Evolutionary conservation across 1,140 invertebrate species (phyloP), one percentile per base, ranked within the genome.

Genomic region (Brachystomella parvula): DNA sequence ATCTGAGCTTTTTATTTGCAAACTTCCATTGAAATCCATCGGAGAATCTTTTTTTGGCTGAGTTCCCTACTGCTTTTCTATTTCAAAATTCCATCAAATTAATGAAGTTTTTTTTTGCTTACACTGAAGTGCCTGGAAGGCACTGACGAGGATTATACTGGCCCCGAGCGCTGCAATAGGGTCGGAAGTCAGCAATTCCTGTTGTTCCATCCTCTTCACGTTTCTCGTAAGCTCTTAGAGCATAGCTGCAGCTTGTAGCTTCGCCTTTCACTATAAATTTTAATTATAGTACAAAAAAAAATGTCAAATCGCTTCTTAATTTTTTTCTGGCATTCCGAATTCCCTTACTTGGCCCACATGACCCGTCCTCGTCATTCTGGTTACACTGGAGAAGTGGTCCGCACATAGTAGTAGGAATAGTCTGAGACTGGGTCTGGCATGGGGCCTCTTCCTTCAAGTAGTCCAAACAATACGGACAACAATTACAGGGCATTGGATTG

Each of bases 381-480:
- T 53, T 21, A 31, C 72, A 73, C 28, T 61, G 63, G 15, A 71
- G 61, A 28, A 47, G 39, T 2, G 72, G 72, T 21, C 72, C 72
- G 39, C 72, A 73, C 58, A 73, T 61, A 6, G 67, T 33, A 19
- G 26, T 28, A 15, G 65, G 72, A 15, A 60, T 15, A 26, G 6
- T 9, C 9, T 21, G 15, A 6, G 32, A 47, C 15, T 31, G 6
- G 15, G 33, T 39, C 60, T 26, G 2, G 24, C 60, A 35, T 6
- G 0, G 57, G 26, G 1, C 47, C n/a, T 62, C 61, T 62, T 73
- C 69, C 30, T 62, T 33, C 30, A 69, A 31, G 30, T 69, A 73
- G 12, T 71, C 65, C 21, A 69, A 71, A 31, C 72, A 71, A 21
- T 69, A 71, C 2, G 26, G 17, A 39, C 72, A 73, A 53, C 72